phyloP scores from a whole-genome alignment of 2,888 invertebrate species.

The Gibbula magus region DNA sequence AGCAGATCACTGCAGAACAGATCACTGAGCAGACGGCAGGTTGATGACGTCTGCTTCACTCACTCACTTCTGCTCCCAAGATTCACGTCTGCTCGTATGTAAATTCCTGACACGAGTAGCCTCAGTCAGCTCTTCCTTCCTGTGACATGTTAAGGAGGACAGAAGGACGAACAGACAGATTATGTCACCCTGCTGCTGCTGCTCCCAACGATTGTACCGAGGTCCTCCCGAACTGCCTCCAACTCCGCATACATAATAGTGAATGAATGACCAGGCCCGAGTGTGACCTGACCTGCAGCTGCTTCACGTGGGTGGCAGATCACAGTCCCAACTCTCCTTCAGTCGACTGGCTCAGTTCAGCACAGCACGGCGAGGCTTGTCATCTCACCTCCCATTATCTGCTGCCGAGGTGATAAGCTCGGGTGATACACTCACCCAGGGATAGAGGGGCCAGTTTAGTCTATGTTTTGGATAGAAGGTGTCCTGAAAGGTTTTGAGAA shows the following conservation, averaged over 20 bases:
- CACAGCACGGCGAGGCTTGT: too few relatives aligned
- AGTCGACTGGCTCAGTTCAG: too few relatives aligned
- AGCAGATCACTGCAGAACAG: background rate
- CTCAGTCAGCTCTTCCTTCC: background rate
- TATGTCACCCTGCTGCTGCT: background rate
- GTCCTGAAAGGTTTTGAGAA: too few relatives aligned
- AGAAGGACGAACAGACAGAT: background rate
- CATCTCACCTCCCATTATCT: too few relatives aligned
- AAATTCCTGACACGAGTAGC: background rate
- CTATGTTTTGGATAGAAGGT: too few relatives aligned
- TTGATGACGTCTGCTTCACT: background rate
- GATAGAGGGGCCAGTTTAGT: too few relatives aligned
- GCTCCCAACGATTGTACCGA: too few relatives aligned
- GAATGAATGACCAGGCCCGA: background rate
- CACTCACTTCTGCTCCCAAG: background rate
- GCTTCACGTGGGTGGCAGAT: slow-evolving; percentile 5
- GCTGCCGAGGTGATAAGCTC: too few relatives aligned
- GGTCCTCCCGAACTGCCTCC: too few relatives aligned
- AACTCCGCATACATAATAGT: background rate
- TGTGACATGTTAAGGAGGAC: background rate
- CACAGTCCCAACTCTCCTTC: background rate
- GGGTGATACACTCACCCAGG: too few relatives aligned
- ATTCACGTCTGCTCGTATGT: slow-evolving; percentile 5
- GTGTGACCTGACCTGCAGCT: background rate
- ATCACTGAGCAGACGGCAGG: background rate